Base-by-base conservation (phyloP, 2,797 vertebrate species). In the Myotis planiceps region DNA sequence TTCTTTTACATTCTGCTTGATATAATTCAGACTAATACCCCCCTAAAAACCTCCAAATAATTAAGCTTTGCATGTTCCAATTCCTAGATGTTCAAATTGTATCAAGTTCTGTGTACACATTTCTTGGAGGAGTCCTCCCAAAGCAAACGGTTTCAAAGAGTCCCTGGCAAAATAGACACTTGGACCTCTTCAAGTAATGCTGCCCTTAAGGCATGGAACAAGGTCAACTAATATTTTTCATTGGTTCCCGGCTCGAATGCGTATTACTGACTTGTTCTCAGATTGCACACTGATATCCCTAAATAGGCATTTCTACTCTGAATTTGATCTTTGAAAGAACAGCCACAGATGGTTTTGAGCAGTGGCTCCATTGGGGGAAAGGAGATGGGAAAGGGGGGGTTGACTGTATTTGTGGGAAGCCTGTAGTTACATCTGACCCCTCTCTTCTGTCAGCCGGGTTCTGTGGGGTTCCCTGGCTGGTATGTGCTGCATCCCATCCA, bases 1-100 rank as follows among this genome's bases (percentile, higher is more conserved):
- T 95, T 75, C 69, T 92, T 94, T 90, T 37, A 84, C 87, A 69
- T 84, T 66, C 42, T 84, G 16, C 19, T 37, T 75, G 55, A 63
- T 71, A 58, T 1, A 32, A 87, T 81, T 90, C 45, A 86, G 42
- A 47, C 5, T 53, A 37, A 66, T n/a, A 49, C 0, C 16, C 5
- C 14, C 37, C 13, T 49, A 81, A 6, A 23, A 83, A 80, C 51
- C 12, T 21, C 18, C 27, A 37, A 69, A 60, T 51, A 95, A 82
- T 51, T 63, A 65, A 86, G 37, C 42, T 85, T 76, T 63, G 18
- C 49, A 47, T 0, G 2, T 88, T 25, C 16, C 53, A 68, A n/a
- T 82, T 88, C 47, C 42, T 82, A 74, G 88, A 63, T 65, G 79
- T 84, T 80, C 37, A 69, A n/a, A 49, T 10, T 63, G 47, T 74